Evolutionary conservation across 64 coral and sea anemone species (phyloP).

Genomic region (Acropora tenuis): DNA sequence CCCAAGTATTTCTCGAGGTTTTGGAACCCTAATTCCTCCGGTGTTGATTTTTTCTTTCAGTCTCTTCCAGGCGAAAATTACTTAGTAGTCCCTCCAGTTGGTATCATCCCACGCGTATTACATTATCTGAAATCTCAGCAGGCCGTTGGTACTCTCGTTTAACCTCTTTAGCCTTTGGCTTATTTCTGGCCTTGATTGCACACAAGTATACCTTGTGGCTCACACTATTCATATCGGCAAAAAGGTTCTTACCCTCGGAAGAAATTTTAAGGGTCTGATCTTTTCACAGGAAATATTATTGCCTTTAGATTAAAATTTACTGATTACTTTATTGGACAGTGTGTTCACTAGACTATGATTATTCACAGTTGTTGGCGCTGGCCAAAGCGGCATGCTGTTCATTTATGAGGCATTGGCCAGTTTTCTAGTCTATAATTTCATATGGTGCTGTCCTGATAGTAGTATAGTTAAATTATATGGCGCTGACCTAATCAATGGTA

Average conservation of each 20-base stretch:
- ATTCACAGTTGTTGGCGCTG: slow-evolving; percentile 27
- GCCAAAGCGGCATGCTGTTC: too few relatives aligned
- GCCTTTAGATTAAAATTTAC: too few relatives aligned
- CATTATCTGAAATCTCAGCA: too few relatives aligned
- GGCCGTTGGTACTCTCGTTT: slow-evolving; percentile 25
- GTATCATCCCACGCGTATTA: too few relatives aligned
- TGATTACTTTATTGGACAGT: slow-evolving; percentile 35
- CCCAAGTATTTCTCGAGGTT: too few relatives aligned
- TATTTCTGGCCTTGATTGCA: slow-evolving; percentile 42
- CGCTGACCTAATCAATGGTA: slow-evolving; percentile 27
- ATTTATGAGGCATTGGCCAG: slow-evolving; percentile 19
- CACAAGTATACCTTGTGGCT: slow-evolving; percentile 26
- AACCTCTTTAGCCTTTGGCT: slow-evolving; percentile 56
- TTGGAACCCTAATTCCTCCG: too few relatives aligned
- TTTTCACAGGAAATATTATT: slow-evolving; percentile 18
- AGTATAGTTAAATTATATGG: slow-evolving; percentile 59
- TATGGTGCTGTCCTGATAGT: too few relatives aligned
- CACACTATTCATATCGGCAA: slow-evolving; percentile 10
- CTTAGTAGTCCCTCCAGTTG: too few relatives aligned
- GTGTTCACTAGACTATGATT: slow-evolving; percentile 15
- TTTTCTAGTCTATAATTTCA: slow-evolving; percentile 20
- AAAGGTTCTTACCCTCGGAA: not conserved
- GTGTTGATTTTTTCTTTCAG: too few relatives aligned
- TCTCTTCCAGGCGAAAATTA: too few relatives aligned
- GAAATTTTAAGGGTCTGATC: slow-evolving; percentile 35